Evolutionary conservation across 1,140 invertebrate genomes (phyloP).

Genomic region (Hycleus phaleratus): DNA sequence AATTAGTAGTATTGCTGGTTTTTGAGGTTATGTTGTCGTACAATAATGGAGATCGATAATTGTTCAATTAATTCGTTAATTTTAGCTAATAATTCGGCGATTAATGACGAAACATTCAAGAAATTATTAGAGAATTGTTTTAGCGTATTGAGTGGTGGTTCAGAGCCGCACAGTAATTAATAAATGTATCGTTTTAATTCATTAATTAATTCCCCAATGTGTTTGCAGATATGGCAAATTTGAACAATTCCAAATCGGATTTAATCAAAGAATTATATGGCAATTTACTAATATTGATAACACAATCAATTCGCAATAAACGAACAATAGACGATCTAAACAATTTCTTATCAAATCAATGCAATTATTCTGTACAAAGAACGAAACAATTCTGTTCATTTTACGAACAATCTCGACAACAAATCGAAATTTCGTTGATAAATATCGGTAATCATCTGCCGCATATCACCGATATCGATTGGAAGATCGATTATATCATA

Average conservation of each 20-base stretch:
- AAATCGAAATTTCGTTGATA: slow-evolving; percentile 41
- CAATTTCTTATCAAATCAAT: slow-evolving; percentile 33
- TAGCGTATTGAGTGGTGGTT: slow-evolving; percentile 29
- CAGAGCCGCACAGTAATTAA: slow-evolving; percentile 32
- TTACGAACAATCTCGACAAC: slow-evolving; percentile 38
- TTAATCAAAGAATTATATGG: slow-evolving; percentile 41
- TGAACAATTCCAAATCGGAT: slow-evolving; percentile 39
- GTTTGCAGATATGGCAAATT: slow-evolving; percentile 18
- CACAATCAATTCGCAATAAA: slow-evolving; percentile 42
- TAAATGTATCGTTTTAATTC: neutral
- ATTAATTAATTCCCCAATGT: neutral
- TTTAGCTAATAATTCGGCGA: slow-evolving; percentile 34
- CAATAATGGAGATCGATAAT: slow-evolving; percentile 19
- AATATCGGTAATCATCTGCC: slow-evolving; percentile 46
- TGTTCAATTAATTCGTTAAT: slow-evolving; percentile 23
- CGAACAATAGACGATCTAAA: slow-evolving; percentile 36
- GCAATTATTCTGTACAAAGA: slow-evolving; percentile 30
- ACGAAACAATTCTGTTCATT: slow-evolving; percentile 36
- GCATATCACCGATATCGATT: slow-evolving; percentile 56
- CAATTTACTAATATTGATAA: slow-evolving; percentile 38
- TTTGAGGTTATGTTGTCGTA: slow-evolving; percentile 1
- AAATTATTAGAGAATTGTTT: slow-evolving; percentile 38
- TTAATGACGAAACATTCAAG: slow-evolving; percentile 37
- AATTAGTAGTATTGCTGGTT: too few species aligned
- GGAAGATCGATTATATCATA: slow-evolving; percentile 53